These are phyloP conservation scores for Neodiprion virginianus DNA, from an alignment of 1,140 invertebrate genomes.

Conservation along the genomic window DNA sequence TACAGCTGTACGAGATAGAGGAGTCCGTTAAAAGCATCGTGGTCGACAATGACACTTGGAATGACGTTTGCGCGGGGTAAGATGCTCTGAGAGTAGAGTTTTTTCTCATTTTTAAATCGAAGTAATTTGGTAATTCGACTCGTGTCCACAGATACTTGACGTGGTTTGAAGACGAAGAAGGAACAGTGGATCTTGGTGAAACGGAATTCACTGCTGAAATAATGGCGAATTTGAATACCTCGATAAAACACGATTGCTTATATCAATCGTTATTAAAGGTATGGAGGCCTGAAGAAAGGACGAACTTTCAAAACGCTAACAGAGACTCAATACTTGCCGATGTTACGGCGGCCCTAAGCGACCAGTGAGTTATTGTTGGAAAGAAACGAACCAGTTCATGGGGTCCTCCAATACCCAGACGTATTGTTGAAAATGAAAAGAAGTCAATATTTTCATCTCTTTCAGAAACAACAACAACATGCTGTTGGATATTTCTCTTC, in stretches of 20 bases:
- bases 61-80: constrained; percentile 61
- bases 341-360: constrained; percentile 43
- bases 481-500: constrained; percentile 41
- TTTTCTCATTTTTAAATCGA: constrained; percentile 10
- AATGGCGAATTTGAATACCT: constrained; percentile 38
- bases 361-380: constrained; percentile 39
- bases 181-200: constrained; percentile 23
- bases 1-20: constrained; percentile 56
- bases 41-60: constrained; percentile 53
- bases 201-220: constrained; percentile 36
- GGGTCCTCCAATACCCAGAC: background rate
- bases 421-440: background rate
- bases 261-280: constrained; percentile 54
- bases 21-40: constrained; percentile 47
- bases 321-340: constrained; percentile 44
- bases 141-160: constrained; percentile 44
- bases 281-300: constrained; percentile 39
- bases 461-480: constrained; percentile 39
- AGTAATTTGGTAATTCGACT: background rate
- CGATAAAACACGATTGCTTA: constrained; percentile 47
- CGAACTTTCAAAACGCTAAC: constrained; percentile 40
- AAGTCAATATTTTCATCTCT: background rate
- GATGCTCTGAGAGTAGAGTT: constrained; percentile 1
- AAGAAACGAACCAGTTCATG: background rate
- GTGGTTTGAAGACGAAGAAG: constrained; percentile 46